Evolutionary conservation across 2,113 vertebrate species (phyloP), one percentile per base, ranked within the genome.

Genomic region (Bucco capensis): DNA sequence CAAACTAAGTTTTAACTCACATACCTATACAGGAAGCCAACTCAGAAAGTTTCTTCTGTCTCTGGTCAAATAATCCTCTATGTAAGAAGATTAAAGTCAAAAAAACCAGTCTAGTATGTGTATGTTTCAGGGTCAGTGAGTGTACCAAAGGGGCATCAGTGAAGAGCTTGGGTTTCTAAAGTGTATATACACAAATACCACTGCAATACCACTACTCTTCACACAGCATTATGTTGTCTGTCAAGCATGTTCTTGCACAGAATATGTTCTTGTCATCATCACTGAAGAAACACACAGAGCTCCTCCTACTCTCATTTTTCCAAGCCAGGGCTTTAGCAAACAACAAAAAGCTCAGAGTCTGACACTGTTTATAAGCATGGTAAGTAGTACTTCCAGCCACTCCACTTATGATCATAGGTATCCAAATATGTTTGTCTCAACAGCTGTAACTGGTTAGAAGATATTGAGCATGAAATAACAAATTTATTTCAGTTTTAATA

Each of bases 1-100:
- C 27, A 75, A 80, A 83, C 81, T 42, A 88, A 92, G 35, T 78
- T 92, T 88, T 84, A 86, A 82, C 69, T 88, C 72, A 67, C 28
- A 58, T n/a, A 81, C 13, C 28, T 42, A 86, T 53, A 70, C 81
- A 92, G n/a, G 56, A 88, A 35, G 70, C 62, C 90, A 96, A 38
- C 38, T 81, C 44, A 61, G 86, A 89, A 88, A 64, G 44, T 46
- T 92, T 81, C 65, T 89, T 57, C 69, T 56, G 37, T 92, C 46
- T 62, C 70, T 82, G 33, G 40, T 89, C 86, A 93, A 93, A 82
- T 53, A 86, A 86, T 75, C 40, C 25, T 21, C 84, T 84, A 37
- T 79, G 37, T 54, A 84, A 72, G 65, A 77, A 71, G 31, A 84
- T 40, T 81, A 56, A 90, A 81, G 44, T 49, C 44, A 56, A 21